phyloP scores from a whole-genome alignment of 64 coral and sea anemone species.

The Exaiptasia diaphana region DNA sequence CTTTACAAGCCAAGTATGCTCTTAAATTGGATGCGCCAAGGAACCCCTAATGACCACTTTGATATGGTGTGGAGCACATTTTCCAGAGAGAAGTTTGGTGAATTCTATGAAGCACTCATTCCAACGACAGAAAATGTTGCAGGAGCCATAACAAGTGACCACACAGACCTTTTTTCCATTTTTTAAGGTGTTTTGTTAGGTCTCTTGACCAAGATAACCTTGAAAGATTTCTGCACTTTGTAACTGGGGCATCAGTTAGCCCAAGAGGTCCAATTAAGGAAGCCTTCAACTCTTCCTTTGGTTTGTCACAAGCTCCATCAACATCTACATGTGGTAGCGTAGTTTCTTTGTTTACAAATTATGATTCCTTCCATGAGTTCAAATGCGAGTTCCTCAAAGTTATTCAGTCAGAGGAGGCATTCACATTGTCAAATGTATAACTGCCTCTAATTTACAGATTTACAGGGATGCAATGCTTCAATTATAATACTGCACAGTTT shows the following conservation, averaged over 20 bases:
- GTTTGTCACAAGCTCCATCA: constrained; percentile 31
- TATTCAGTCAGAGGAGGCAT: neutral
- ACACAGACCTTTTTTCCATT: neutral
- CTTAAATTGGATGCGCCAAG: neutral
- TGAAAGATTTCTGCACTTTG: constrained; percentile 29
- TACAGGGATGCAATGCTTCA: too few species aligned
- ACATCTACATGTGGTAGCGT: constrained; percentile 48
- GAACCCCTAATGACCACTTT: neutral
- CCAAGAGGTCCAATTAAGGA: constrained; percentile 23
- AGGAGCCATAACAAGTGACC: neutral
- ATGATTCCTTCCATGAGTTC: constrained; percentile 44
- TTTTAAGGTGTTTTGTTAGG: neutral
- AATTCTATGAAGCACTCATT: neutral
- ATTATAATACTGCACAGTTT: too few species aligned
- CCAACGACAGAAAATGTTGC: neutral
- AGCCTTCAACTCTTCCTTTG: constrained; percentile 35
- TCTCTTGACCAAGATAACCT: constrained; percentile 15
- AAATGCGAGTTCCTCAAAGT: constrained; percentile 31
- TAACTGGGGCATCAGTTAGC: constrained; percentile 46
- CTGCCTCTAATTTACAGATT: neutral
- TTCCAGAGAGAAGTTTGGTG: neutral
- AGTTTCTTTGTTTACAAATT: constrained; percentile 43
- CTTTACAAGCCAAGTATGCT: neutral
- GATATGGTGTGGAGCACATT: neutral
- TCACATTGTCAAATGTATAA: neutral